phyloP scores from a whole-genome alignment of 2,888 invertebrate species.

The Drosophila niveifrons region DNA sequence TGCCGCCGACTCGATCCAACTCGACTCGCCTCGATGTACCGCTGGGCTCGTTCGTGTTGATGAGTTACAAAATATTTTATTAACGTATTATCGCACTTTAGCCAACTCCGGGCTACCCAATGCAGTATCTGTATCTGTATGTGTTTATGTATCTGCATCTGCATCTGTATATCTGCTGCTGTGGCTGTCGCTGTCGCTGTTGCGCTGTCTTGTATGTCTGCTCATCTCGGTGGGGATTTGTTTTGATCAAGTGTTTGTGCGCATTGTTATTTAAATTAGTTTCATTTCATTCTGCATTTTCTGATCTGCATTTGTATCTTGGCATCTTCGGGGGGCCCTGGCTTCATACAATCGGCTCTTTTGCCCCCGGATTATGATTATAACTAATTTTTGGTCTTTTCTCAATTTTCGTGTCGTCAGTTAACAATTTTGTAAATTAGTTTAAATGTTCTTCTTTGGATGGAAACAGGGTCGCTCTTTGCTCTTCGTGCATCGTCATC shows the following conservation, averaged over 20 bases:
- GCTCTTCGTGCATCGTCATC: constrained; percentile 14
- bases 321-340: constrained; percentile 29
- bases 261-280: constrained; percentile 81
- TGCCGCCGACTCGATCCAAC: constrained; percentile 29
- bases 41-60: constrained; percentile 64
- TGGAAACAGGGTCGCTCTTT: constrained; percentile 9
- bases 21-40: constrained; percentile 36
- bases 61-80: constrained; percentile 84
- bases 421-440: constrained; percentile 74
- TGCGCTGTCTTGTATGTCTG: constrained; percentile 45
- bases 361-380: constrained; percentile 73
- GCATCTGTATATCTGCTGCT: constrained; percentile 11
- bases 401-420: constrained; percentile 41
- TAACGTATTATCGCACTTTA: constrained; percentile 83
- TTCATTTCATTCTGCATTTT: constrained; percentile 70
- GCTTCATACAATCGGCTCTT: constrained; percentile 49
- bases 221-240: constrained; percentile 71
- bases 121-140: neutral
- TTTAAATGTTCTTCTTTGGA: constrained; percentile 62
- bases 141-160: constrained; percentile 8
- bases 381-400: constrained; percentile 63
- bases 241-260: constrained; percentile 80
- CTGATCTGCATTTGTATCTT: constrained; percentile 33
- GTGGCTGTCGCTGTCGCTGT: constrained; percentile 16
- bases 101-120: constrained; percentile 38